A percentile compares a stretch with the other conserved stretches of the same genome.
Conservation (phyloP, 1,140 invertebrate genomes). For the Lepeophtheirus salmonis region DNA sequence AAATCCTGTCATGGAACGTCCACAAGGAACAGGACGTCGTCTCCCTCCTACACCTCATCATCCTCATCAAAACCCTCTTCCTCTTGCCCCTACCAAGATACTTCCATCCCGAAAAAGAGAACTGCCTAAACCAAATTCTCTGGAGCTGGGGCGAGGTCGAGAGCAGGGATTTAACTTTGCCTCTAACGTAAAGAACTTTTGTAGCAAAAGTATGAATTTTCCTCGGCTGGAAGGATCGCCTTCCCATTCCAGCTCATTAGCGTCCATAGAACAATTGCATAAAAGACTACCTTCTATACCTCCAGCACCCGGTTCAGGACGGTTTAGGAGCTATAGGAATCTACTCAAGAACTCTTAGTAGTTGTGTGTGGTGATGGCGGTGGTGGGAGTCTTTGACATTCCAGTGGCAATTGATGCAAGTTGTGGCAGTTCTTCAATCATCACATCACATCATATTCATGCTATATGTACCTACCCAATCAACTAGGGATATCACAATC, state of each 20-base stretch:
- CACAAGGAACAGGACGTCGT: neutral
- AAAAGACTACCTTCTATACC: neutral
- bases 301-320: neutral
- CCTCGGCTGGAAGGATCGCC: conserved; percentile 9
- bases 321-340: neutral
- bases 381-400: too few relatives aligned
- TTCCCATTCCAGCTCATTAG: neutral
- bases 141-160: neutral
- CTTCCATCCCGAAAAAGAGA: conserved; percentile 9
- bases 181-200: neutral
- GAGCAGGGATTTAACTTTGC: neutral
- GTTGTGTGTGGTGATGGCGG: neutral
- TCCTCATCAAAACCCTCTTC: neutral
- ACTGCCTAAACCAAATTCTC: conserved; percentile 12
- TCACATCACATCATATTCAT: too few relatives aligned
- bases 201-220: conserved; percentile 12
- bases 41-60: conserved; percentile 8
- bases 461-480: too few relatives aligned
- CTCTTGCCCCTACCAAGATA: neutral
- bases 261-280: neutral
- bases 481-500: too few relatives aligned
- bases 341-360: neutral
- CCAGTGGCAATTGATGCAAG: too few relatives aligned
- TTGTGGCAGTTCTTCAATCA: too few relatives aligned
- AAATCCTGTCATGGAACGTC: neutral